Percentiles rank a stretch among this genome's conserved stretches.
Conservation (phyloP, 92 coral and sea anemone genomes). For the Heliopora coerulea region DNA sequence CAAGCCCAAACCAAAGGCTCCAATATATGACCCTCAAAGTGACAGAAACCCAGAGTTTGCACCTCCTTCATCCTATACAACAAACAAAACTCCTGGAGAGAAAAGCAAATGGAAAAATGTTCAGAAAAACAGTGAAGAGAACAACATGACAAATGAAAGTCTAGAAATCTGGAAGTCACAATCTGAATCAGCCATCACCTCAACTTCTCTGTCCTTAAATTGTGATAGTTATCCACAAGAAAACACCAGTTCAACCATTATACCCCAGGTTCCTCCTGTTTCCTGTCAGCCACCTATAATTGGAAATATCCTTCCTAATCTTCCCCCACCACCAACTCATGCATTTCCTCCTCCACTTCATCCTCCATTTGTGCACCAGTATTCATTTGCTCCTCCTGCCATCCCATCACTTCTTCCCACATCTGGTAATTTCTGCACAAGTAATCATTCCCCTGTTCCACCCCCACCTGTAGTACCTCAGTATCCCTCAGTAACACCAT, state of each 20-base stretch:
- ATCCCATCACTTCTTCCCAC: constrained; percentile 54
- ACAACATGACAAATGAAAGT: neutral
- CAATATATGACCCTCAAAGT: constrained; percentile 47
- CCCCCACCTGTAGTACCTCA: neutral
- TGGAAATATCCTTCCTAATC: constrained; percentile 9
- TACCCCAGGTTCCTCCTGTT: constrained; percentile 11
- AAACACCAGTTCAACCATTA: constrained; percentile 1
- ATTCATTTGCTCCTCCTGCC: constrained; percentile 57
- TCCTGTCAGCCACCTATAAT: constrained; percentile 23
- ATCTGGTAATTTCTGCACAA: neutral
- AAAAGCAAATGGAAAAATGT: constrained; percentile 4
- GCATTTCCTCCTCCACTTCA: constrained; percentile 18
- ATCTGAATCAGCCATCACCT: neutral
- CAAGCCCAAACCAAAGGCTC: constrained; percentile 35
- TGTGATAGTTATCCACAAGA: constrained; percentile 9
- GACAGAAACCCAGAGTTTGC: constrained; percentile 85
- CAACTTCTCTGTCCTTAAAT: neutral
- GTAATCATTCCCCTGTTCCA: neutral
- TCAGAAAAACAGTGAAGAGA: too few relatives aligned
- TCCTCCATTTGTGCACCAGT: too few relatives aligned
- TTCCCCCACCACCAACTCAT: constrained; percentile 6
- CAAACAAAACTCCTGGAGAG: neutral
- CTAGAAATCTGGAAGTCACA: neutral
- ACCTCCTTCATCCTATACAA: constrained; percentile 72
- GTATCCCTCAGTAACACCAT: neutral